Conservation (phyloP, 2,888 invertebrate genomes). For the Vannuccia rotundouncinata region DNA sequence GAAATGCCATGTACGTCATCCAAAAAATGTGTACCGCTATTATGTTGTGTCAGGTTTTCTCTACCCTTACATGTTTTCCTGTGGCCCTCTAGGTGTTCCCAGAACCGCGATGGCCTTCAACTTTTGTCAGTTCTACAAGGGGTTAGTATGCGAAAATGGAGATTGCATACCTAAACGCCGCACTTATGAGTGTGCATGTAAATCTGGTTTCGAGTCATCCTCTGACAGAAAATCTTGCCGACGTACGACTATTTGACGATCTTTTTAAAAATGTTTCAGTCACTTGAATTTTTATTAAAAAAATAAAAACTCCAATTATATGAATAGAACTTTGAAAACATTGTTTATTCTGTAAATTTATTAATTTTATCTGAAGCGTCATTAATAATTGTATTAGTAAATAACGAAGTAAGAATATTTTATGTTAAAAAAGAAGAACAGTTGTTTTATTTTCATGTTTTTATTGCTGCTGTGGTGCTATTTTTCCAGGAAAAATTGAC, state of each 20-base stretch:
- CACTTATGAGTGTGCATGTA: constrained; percentile 27
- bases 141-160: neutral
- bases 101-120: neutral
- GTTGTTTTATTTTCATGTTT: neutral
- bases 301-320: no score
- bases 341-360: no score
- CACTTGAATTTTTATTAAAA: no score
- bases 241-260: neutral
- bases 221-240: constrained; percentile 28
- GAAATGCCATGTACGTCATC: no score
- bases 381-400: no score
- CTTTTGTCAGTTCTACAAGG: constrained; percentile 14
- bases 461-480: neutral
- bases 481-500: constrained; percentile 1
- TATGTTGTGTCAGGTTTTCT: no score
- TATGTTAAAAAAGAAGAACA: neutral
- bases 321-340: no score
- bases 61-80: no score
- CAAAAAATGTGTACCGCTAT: no score
- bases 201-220: constrained; percentile 7
- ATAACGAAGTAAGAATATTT: no score
- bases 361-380: no score
- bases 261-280: no score
- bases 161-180: constrained; percentile 8
- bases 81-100: neutral